A percentile compares a stretch with the other conserved stretches of the same genome.
These are phyloP conservation scores for Xanthorhoe designata DNA, from an alignment of 2,888 invertebrate genomes.

Conservation along the genomic window DNA sequence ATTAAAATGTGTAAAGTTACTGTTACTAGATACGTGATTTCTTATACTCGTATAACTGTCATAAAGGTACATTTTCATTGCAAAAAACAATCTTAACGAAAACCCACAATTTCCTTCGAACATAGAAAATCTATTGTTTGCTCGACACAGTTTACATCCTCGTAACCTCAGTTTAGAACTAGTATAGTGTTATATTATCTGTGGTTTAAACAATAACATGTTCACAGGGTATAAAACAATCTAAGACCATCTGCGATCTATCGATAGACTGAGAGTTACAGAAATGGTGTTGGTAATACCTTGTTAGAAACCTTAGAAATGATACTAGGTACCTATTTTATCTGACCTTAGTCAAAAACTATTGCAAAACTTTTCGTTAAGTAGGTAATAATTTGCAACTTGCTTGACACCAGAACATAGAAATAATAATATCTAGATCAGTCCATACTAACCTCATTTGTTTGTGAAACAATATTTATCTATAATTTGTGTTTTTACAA, in stretches of 20 bases:
- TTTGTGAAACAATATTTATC: no score
- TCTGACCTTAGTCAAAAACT: not conserved
- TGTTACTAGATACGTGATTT: no score
- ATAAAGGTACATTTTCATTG: not conserved
- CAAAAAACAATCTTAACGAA: not conserved
- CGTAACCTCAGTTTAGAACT: conserved; percentile 32
- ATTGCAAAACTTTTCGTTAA: not conserved
- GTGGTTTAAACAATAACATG: conserved; percentile 32
- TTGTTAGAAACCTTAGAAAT: not conserved
- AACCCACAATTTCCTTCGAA: conserved; percentile 14
- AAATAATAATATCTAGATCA: no score
- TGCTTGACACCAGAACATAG: no score
- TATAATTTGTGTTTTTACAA: no score
- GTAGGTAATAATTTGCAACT: no score
- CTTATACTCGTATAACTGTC: not conserved
- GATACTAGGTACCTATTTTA: not conserved
- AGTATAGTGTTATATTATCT: no score
- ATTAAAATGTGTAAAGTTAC: no score
- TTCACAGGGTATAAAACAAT: conserved; percentile 42
- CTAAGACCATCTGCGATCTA: conserved; percentile 45
- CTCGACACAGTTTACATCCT: conserved; percentile 37
- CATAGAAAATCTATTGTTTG: conserved; percentile 38
- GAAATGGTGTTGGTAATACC: conserved; percentile 13
- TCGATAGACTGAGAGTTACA: conserved; percentile 38
- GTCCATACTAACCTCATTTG: no score